Evolutionary conservation across 2,113 vertebrate species (phyloP).

Genomic region (Rhynchopsitta pachyrhyncha): DNA sequence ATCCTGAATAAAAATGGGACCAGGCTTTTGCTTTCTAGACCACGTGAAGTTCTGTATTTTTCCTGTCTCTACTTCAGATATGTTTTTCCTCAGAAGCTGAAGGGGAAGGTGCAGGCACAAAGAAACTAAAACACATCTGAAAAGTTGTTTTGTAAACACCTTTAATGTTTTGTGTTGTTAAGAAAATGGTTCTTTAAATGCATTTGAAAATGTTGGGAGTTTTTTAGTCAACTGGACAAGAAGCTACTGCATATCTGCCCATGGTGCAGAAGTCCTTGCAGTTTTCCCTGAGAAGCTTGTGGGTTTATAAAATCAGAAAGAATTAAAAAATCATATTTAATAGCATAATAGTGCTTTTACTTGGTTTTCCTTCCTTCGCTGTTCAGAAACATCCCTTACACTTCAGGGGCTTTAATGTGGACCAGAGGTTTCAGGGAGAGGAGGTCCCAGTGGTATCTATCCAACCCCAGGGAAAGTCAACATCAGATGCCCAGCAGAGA

Average conservation of each 20-base stretch:
- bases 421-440: background rate
- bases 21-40: slow-evolving; percentile 1
- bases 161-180: background rate
- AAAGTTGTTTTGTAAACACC: background rate
- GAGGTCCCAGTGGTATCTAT: background rate
- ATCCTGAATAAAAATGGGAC: background rate
- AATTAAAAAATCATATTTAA: background rate
- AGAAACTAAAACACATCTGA: background rate
- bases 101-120: background rate
- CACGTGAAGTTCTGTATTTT: background rate
- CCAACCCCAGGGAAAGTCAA: background rate
- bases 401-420: background rate
- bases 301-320: background rate
- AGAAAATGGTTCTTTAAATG: background rate
- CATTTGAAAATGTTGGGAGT: background rate
- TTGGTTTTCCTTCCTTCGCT: background rate
- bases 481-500: background rate
- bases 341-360: background rate
- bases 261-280: background rate
- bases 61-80: background rate
- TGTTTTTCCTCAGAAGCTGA: background rate
- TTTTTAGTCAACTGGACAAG: background rate
- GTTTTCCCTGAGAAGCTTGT: background rate
- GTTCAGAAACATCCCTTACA: background rate
- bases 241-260: background rate